A percentile compares a stretch with the other conserved stretches of the same genome.
These are phyloP conservation scores for Chaetophractus vellerosus DNA, from an alignment of 2,797 vertebrate species.

Conservation along the genomic window DNA sequence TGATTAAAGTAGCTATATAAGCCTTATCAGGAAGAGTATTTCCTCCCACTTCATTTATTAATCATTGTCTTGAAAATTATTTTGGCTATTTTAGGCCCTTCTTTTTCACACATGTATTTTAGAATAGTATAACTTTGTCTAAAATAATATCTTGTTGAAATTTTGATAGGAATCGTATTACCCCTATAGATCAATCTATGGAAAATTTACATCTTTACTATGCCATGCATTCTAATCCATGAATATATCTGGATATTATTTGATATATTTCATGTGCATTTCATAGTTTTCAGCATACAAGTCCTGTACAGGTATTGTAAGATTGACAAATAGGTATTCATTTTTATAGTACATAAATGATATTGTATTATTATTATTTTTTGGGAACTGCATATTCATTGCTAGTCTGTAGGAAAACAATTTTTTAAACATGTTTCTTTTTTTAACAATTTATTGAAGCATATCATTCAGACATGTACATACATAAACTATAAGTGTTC, in stretches of 20 bases:
- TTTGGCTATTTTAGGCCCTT: not conserved
- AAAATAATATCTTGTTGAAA: not conserved
- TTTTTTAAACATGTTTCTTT: too few species aligned
- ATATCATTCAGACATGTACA: too few species aligned
- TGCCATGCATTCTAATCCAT: not conserved
- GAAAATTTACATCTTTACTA: not conserved
- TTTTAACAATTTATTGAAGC: too few species aligned
- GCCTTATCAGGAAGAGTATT: not conserved
- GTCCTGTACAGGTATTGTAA: not conserved
- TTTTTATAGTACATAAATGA: too few species aligned
- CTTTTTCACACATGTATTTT: not conserved
- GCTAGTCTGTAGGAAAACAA: too few species aligned
- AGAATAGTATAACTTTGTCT: not conserved
- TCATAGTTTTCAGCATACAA: not conserved
- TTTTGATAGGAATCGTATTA: not conserved
- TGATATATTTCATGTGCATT: not conserved
- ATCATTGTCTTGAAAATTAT: not conserved
- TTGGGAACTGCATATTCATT: too few species aligned
- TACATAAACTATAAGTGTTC: too few species aligned
- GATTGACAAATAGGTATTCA: too few species aligned
- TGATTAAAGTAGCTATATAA: not conserved
- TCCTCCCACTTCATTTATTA: not conserved
- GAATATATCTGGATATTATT: not conserved
- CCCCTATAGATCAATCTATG: not conserved
- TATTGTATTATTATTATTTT: too few species aligned